phyloP scores from a whole-genome alignment of 1,140 invertebrate genomes.

The Galendromus occidentalis region DNA sequence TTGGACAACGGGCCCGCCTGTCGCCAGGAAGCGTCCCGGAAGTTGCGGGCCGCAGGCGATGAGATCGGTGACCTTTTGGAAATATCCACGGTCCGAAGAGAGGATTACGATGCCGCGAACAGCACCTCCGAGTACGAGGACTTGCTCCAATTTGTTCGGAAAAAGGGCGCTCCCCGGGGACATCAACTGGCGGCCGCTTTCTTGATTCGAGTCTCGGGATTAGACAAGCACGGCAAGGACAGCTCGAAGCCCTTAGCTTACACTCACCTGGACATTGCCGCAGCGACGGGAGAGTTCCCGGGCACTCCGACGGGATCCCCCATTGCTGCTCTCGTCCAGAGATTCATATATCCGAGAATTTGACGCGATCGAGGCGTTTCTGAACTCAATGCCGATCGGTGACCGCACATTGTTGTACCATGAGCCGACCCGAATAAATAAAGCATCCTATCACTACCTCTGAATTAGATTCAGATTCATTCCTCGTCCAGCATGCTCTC shows the following conservation, averaged over 20 bases:
- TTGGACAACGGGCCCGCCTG: slow-evolving; percentile 80
- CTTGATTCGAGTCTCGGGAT: slow-evolving; percentile 57
- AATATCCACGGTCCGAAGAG: slow-evolving; percentile 56
- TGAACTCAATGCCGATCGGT: too few species aligned
- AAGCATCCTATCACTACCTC: too few species aligned
- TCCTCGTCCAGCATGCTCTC: too few species aligned
- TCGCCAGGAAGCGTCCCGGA: slow-evolving; percentile 35
- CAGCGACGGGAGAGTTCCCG: slow-evolving; percentile 50
- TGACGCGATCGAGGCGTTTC: too few species aligned
- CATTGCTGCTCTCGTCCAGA: slow-evolving; percentile 44
- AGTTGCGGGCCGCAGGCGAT: slow-evolving; percentile 50
- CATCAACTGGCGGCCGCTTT: slow-evolving; percentile 78
- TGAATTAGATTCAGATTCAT: too few species aligned
- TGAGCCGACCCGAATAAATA: too few species aligned
- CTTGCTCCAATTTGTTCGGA: slow-evolving; percentile 52
- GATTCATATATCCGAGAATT: slow-evolving; percentile 23
- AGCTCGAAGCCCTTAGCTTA: slow-evolving; percentile 48
- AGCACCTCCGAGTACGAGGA: slow-evolving; percentile 66
- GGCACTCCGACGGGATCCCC: slow-evolving; percentile 55
- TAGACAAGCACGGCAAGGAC: slow-evolving; percentile 59
- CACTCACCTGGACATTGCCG: slow-evolving; percentile 71
- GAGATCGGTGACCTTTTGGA: slow-evolving; percentile 69
- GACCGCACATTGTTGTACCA: too few species aligned
- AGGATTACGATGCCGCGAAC: slow-evolving; percentile 53
- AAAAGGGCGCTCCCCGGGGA: slow-evolving; percentile 44